Percentiles rank a stretch among this genome's conserved stretches.
Conservation (phyloP, 2,797 vertebrate genomes). For the Erethizon dorsatum region DNA sequence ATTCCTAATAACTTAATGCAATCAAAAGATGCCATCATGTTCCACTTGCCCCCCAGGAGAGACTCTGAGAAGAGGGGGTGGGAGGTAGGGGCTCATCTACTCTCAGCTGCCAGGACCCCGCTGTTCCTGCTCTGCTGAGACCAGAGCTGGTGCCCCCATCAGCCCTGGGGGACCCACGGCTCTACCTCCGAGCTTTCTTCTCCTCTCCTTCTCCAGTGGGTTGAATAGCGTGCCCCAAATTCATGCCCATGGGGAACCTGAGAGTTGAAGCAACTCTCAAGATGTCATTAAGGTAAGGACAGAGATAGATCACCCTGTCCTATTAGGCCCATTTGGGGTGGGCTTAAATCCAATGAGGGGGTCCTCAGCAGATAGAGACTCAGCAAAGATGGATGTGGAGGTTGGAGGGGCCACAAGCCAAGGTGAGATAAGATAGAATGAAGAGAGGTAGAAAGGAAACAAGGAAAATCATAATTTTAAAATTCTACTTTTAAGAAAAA, state of each 20-base stretch:
- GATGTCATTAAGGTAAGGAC: too few species aligned
- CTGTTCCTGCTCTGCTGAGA: accelerated
- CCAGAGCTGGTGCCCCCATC: accelerated
- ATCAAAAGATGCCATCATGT: background rate
- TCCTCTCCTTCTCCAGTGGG: background rate
- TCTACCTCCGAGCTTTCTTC: accelerated
- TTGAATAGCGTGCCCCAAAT: background rate
- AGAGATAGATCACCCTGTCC: background rate
- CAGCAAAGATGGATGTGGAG: background rate
- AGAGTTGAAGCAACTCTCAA: background rate
- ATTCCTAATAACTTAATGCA: conserved; percentile 40
- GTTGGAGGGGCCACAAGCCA: accelerated
- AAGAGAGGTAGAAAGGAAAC: background rate
- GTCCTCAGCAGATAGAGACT: background rate
- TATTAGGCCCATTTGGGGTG: background rate
- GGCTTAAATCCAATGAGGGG: background rate
- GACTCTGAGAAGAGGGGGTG: accelerated
- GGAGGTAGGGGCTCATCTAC: accelerated
- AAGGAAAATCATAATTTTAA: background rate
- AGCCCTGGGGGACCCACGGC: accelerated
- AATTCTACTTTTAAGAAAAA: background rate
- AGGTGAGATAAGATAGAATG: background rate
- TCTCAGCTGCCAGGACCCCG: background rate
- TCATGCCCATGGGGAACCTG: background rate
- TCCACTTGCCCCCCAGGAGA: background rate